These are phyloP conservation scores for Nowickia ferox DNA, from an alignment of 2,888 invertebrate genomes.

Conservation along the genomic window DNA sequence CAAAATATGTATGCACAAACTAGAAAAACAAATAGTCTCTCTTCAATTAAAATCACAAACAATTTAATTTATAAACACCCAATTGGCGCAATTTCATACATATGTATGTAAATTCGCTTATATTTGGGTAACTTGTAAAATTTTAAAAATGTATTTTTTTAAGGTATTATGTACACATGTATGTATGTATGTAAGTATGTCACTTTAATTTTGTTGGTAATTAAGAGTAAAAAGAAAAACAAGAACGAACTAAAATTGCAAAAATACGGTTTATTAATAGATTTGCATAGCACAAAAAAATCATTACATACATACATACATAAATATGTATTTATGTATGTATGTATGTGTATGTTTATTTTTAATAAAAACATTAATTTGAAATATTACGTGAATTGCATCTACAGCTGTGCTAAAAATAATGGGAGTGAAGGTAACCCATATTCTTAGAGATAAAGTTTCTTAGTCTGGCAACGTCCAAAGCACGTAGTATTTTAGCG, in stretches of 20 bases:
- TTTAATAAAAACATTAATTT: too few relatives aligned
- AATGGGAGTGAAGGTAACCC: too few relatives aligned
- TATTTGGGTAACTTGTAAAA: background rate
- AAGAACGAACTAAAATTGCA: conserved; percentile 3
- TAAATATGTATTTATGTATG: too few relatives aligned
- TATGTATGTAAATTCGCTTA: background rate
- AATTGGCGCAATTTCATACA: background rate
- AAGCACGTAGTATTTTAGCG: too few relatives aligned
- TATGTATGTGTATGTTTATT: too few relatives aligned
- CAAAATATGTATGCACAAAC: too few relatives aligned
- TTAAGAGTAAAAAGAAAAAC: background rate
- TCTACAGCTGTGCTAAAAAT: too few relatives aligned
- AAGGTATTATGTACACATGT: too few relatives aligned
- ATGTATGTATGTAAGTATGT: background rate
- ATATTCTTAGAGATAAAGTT: too few relatives aligned
- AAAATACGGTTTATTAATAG: background rate
- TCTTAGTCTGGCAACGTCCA: too few relatives aligned
- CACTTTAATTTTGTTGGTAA: conserved; percentile 26
- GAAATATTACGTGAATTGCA: too few relatives aligned
- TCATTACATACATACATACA: too few relatives aligned
- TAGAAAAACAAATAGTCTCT: background rate
- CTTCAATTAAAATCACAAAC: background rate
- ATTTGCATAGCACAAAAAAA: background rate
- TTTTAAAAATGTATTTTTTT: background rate
- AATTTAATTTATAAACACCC: background rate